phyloP scores from a whole-genome alignment of 2,888 invertebrate genomes.

The Drosophila fulvimacula region DNA sequence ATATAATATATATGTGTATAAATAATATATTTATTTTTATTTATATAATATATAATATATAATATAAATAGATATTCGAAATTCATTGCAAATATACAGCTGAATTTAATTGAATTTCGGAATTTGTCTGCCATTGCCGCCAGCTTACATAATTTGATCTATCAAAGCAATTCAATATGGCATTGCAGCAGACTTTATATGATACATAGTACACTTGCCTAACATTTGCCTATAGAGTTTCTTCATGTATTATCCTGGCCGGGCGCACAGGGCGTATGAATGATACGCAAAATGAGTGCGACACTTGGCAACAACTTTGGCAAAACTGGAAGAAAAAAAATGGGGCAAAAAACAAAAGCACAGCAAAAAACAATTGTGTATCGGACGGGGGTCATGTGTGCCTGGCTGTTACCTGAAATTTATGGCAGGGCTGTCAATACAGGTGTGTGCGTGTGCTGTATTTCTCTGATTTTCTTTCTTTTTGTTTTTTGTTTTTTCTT shows the following conservation, averaged over 20 bases:
- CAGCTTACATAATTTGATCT: background rate
- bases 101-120: too few relatives aligned
- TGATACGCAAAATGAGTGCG: constrained; percentile 57
- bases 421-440: constrained; percentile 71
- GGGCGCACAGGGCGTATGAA: constrained; percentile 53
- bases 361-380: constrained; percentile 8
- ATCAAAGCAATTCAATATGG: background rate
- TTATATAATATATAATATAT: too few relatives aligned
- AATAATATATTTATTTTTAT: too few relatives aligned
- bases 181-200: background rate
- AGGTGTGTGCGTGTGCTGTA: constrained; percentile 11
- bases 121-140: background rate
- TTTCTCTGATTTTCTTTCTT: constrained; percentile 3
- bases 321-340: background rate
- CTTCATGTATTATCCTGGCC: constrained; percentile 32
- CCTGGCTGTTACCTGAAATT: constrained; percentile 65
- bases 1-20: too few relatives aligned
- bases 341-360: constrained; percentile 1
- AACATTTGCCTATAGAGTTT: constrained; percentile 12
- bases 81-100: too few relatives aligned
- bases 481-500: too few relatives aligned
- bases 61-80: too few relatives aligned
- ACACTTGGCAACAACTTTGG: constrained; percentile 39
- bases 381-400: constrained; percentile 16
- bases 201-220: background rate